Conservation (phyloP, 2,888 invertebrate genomes). For the Hemaris fuciformis region DNA sequence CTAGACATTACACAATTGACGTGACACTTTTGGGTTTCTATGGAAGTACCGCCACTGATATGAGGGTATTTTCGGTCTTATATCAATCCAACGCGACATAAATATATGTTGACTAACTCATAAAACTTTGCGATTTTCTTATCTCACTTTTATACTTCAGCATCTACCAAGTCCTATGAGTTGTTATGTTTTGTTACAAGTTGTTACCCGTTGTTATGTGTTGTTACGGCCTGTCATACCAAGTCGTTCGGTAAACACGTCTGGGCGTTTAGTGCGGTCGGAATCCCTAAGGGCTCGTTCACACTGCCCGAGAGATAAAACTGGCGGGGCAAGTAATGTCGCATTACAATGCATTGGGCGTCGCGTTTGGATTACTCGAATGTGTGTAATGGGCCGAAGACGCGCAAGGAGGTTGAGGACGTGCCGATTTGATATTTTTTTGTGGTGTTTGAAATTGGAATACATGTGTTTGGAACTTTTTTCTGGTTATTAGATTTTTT, state of each 20-base stretch:
- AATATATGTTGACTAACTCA: no score
- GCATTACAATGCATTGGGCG: conserved; percentile 73
- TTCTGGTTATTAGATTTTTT: neutral
- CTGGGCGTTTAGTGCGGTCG: conserved; percentile 3
- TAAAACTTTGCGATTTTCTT: no score
- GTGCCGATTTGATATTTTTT: conserved; percentile 16
- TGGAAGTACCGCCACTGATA: no score
- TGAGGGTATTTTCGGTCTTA: no score
- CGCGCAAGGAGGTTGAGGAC: conserved; percentile 36
- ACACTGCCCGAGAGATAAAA: conserved; percentile 44
- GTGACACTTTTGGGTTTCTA: no score
- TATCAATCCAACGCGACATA: no score
- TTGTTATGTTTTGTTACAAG: no score
- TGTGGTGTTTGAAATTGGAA: neutral
- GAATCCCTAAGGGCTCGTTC: conserved; percentile 40
- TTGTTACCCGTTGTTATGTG: neutral
- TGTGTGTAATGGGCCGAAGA: conserved; percentile 66
- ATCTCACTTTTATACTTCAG: no score
- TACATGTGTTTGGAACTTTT: neutral
- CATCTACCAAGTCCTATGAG: no score
- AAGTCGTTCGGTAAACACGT: conserved; percentile 1
- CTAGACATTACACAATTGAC: no score
- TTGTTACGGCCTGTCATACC: neutral
- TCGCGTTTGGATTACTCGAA: conserved; percentile 61
- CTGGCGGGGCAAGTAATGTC: conserved; percentile 57